Evolutionary conservation across 2,113 vertebrate species (phyloP).

Genomic region (Geococcyx californianus): DNA sequence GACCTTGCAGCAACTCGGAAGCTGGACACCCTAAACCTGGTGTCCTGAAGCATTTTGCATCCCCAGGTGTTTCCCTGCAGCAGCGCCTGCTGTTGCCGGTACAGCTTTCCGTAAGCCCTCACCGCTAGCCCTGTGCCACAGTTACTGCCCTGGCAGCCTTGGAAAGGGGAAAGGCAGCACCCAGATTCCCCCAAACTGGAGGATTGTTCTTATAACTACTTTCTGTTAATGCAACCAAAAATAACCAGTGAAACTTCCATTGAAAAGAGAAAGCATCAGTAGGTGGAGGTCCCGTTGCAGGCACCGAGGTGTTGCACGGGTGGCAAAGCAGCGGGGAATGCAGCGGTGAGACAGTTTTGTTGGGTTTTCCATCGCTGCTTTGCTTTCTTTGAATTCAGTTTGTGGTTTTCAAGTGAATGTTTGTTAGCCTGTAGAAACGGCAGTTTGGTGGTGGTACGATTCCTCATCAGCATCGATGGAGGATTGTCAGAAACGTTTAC

Average conservation of each 20-base stretch:
- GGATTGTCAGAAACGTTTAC: not conserved
- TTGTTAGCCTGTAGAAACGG: not conserved
- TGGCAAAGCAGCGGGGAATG: rapidly evolving
- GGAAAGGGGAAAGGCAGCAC: not conserved
- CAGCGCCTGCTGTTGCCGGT: rapidly evolving
- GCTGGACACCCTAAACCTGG: not conserved
- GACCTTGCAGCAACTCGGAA: not conserved
- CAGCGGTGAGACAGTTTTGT: rapidly evolving
- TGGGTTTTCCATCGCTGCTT: not conserved
- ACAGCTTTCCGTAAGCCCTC: rapidly evolving
- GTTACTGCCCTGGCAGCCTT: not conserved
- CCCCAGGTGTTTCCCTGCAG: not conserved
- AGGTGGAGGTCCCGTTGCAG: not conserved
- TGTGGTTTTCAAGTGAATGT: not conserved
- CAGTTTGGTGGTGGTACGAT: not conserved
- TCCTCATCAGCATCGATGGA: not conserved
- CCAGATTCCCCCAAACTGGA: not conserved
- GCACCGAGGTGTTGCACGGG: not conserved
- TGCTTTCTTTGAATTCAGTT: not conserved
- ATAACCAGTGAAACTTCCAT: not conserved
- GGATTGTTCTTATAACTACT: not conserved
- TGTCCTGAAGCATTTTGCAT: not conserved
- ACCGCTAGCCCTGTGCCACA: not conserved
- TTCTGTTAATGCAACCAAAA: not conserved
- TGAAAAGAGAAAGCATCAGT: not conserved